Evolutionary conservation across 2,797 vertebrate species (phyloP), one percentile per base, ranked within the genome.

Genomic region (Choloepus didactylus): DNA sequence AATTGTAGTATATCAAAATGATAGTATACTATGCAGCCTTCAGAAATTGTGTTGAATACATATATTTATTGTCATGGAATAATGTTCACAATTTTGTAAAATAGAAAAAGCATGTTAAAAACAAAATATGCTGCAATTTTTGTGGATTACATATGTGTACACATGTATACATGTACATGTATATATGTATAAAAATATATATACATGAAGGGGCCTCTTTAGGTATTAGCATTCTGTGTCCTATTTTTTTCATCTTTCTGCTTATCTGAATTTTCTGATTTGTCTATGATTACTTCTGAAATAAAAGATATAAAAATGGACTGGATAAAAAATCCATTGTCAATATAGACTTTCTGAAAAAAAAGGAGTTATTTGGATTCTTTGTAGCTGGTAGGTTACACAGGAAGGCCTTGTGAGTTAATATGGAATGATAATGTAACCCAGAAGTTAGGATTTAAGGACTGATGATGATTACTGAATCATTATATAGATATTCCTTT

Each of bases 251-350:
- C 23, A 41, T 83, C 35, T 27, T 79, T 86, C 35, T 73, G 31
- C 21, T 60, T 49, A 67, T 83, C 7, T 91, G 51, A 56, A 91
- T 88, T 92, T 94, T 90, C 56, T 86, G 54, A 91, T 56, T 89
- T 59, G 41, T 66, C 23, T 89, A 60, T 70, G 54, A 77, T 84
- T 9, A 51, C 11, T 93, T 87, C 44, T 91, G 12, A 94, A 95
- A 89, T 77, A 91, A 44, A 56, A 93, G 49, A 80, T 83, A n/a
- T 35, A 88, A 80, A 96, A 82, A 67, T 21, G 1, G 56, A 76
- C 16, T 38, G 5, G 4, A 70, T 51, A 54, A 7, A 38, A 96
- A 75, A 46, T 44, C 9, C 54, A 35, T 8, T 54, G 54, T 66
- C 73, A 82, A 64, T 10, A 75, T 9, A 59, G 14, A 73, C 49